phyloP scores from a whole-genome alignment of 2,888 invertebrate species.

The Aphidoletes aphidimyza region DNA sequence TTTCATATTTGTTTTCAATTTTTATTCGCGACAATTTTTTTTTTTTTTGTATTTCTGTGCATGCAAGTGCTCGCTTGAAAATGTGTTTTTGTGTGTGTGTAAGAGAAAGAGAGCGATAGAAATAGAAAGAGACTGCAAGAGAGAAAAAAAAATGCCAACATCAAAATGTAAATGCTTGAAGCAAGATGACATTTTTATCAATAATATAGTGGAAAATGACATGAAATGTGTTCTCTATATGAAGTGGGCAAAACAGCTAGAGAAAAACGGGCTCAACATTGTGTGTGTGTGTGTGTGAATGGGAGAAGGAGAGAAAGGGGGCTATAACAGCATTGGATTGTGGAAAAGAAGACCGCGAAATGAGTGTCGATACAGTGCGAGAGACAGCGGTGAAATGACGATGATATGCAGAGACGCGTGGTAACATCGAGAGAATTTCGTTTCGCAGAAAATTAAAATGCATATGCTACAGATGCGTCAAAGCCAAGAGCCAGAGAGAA shows the following conservation, averaged over 20 bases:
- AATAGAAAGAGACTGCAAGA: not conserved
- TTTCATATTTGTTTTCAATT: conserved; percentile 18
- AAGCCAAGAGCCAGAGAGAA: not conserved
- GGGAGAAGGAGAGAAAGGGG: not conserved
- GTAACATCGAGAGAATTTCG: not conserved
- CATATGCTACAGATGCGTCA: conserved; percentile 3
- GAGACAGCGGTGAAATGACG: not conserved
- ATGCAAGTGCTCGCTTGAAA: not conserved
- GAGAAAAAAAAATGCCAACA: not conserved
- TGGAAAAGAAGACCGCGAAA: conserved; percentile 32
- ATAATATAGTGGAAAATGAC: conserved; percentile 43
- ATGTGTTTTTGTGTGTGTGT: too few relatives aligned
- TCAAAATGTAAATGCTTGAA: conserved; percentile 33
- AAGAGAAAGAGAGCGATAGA: not conserved
- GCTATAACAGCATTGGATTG: too few relatives aligned
- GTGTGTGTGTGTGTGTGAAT: not conserved
- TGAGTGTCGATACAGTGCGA: conserved; percentile 3
- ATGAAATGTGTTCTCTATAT: conserved; percentile 13
- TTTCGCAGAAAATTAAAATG: not conserved
- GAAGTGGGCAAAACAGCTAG: conserved; percentile 21
- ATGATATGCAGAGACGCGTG: not conserved
- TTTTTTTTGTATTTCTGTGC: not conserved
- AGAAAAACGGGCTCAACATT: conserved; percentile 15
- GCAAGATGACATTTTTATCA: conserved; percentile 51
- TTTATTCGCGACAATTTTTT: conserved; percentile 6